Percentiles rank a stretch among this genome's conserved stretches.
These are phyloP conservation scores for Palythoa grandis DNA, from an alignment of 92 coral and sea anemone species.

Conservation along the genomic window DNA sequence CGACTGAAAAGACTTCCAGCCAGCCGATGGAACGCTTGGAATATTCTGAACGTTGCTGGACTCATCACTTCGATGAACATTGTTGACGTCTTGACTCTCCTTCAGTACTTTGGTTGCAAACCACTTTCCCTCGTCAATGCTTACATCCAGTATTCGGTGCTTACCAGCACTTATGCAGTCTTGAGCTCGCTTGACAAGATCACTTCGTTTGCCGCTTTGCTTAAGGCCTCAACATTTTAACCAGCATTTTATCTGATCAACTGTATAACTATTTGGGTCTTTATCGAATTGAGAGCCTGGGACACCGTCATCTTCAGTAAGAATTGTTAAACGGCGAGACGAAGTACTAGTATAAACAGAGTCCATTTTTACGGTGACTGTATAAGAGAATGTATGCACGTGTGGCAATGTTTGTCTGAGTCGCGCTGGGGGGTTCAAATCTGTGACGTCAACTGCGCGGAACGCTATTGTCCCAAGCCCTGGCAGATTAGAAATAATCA, in stretches of 20 bases:
- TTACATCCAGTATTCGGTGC: conserved; percentile 12
- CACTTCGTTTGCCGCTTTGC: conserved; percentile 22
- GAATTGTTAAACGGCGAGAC: neutral
- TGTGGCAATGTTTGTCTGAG: conserved; percentile 8
- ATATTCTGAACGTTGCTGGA: neutral
- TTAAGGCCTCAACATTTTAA: conserved; percentile 1
- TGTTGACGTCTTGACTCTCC: neutral
- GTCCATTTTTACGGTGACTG: neutral
- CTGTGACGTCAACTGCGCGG: neutral
- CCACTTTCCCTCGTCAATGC: neutral
- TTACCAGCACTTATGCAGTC: conserved; percentile 33
- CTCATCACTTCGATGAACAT: neutral
- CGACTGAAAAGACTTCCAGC: conserved; percentile 26
- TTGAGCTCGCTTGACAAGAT: conserved; percentile 26
- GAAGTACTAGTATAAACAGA: neutral
- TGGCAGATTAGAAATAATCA: too few relatives aligned
- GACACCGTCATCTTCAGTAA: conserved; percentile 2
- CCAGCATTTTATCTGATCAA: neutral
- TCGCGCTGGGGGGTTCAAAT: neutral
- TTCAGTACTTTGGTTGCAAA: conserved; percentile 28
- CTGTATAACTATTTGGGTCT: neutral
- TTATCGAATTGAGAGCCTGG: neutral
- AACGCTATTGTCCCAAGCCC: too few relatives aligned
- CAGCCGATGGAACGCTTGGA: conserved; percentile 1
- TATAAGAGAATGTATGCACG: neutral